A percentile compares a stretch with the other conserved stretches of the same genome.
phyloP scores from a whole-genome alignment of 2,888 invertebrate genomes.

The Latrodectus hesperus region DNA sequence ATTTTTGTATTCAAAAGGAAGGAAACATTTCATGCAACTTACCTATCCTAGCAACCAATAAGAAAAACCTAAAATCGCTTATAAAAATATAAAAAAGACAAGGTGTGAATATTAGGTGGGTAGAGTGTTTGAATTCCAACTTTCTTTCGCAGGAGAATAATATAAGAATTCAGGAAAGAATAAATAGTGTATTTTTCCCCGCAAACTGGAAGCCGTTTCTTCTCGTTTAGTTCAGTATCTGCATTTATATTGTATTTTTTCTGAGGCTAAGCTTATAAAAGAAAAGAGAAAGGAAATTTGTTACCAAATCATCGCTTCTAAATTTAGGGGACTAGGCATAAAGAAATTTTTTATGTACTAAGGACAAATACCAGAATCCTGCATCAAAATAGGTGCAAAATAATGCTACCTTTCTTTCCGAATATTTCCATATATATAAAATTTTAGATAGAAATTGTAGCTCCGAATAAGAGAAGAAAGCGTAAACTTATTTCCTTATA shows the following conservation, averaged over 20 bases:
- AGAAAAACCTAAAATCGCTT: neutral
- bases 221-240: slow-evolving; percentile 36
- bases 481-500: no score
- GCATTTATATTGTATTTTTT: slow-evolving; percentile 54
- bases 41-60: no score
- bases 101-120: slow-evolving; percentile 29
- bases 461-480: no score
- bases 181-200: slow-evolving; percentile 48
- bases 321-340: slow-evolving; percentile 31
- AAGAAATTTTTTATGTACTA: neutral
- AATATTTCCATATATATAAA: no score
- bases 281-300: slow-evolving; percentile 39
- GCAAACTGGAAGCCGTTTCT: slow-evolving; percentile 8
- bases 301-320: slow-evolving; percentile 28
- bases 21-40: no score
- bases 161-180: slow-evolving; percentile 35
- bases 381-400: neutral
- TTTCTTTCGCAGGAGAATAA: neutral
- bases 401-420: no score
- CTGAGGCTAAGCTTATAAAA: neutral
- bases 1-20: no score
- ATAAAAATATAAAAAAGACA: slow-evolving; percentile 13
- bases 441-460: no score
- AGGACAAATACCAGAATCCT: neutral
- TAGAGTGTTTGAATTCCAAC: slow-evolving; percentile 33